Percentiles rank a stretch among this genome's conserved stretches.
Conservation (phyloP, 2,888 invertebrate species). For the Drosophila anomalipes region DNA sequence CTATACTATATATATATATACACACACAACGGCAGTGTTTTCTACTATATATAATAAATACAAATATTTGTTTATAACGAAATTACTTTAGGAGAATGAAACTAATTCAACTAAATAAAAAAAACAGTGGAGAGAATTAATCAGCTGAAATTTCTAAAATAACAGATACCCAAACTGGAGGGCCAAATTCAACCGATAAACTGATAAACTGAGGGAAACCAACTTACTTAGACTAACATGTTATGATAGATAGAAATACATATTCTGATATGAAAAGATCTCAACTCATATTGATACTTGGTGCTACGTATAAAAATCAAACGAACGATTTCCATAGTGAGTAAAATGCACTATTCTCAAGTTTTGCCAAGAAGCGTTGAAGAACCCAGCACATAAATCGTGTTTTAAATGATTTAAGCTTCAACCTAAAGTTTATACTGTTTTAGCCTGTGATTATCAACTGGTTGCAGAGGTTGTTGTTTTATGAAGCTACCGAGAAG, state of each 20-base stretch:
- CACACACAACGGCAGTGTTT: not conserved
- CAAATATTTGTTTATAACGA: not conserved
- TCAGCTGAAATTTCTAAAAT: not conserved
- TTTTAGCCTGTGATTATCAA: not conserved
- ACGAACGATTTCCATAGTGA: not conserved
- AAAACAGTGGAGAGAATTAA: not conserved
- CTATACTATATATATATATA: not conserved
- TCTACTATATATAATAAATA: not conserved
- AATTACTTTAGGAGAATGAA: not conserved
- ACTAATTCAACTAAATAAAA: not conserved
- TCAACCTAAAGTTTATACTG: not conserved
- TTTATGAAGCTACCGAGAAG: conserved; percentile 12
- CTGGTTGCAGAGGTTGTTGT: conserved; percentile 5
- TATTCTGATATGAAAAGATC: not conserved
- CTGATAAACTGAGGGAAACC: not conserved
- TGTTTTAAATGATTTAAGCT: not conserved
- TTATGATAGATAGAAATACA: not conserved
- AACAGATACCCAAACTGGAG: not conserved
- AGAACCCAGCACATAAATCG: not conserved
- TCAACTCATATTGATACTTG: not conserved
- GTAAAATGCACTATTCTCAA: not conserved
- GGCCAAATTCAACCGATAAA: not conserved
- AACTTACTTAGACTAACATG: not conserved
- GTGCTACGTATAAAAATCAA: not conserved
- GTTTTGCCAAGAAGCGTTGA: not conserved